Evolutionary conservation across 2,888 invertebrate genomes (phyloP).

Genomic region (Drosophila cognata): DNA sequence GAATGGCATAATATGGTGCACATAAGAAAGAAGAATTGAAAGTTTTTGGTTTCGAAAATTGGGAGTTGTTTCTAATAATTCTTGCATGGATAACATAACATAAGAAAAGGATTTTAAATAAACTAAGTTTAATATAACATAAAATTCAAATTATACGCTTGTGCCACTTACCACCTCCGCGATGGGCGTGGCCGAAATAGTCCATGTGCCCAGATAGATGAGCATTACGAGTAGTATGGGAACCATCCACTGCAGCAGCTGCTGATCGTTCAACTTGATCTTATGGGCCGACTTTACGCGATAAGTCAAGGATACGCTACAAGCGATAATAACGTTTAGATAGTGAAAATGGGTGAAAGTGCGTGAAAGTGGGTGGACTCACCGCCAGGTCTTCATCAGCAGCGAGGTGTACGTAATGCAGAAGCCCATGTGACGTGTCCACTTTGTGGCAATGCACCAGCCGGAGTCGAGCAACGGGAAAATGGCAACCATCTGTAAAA

Average conservation of each 20-base stretch:
- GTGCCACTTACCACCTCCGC: conserved; percentile 89
- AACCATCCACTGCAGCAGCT: conserved; percentile 96
- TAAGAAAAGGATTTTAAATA: not conserved
- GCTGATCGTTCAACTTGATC: conserved; percentile 96
- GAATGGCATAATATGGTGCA: not conserved
- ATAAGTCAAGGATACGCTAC: conserved; percentile 95
- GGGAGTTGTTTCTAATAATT: no score
- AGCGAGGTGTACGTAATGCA: conserved; percentile 96
- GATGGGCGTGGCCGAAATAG: conserved; percentile 93
- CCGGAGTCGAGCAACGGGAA: conserved; percentile 94
- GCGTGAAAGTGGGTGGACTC: conserved; percentile 55
- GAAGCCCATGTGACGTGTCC: conserved; percentile 97
- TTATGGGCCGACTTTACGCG: conserved; percentile 97
- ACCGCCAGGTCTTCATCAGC: conserved; percentile 98
- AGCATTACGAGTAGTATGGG: conserved; percentile 95
- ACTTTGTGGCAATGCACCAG: conserved; percentile 95
- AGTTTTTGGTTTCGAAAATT: not conserved
- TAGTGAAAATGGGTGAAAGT: no score
- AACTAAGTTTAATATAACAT: not conserved
- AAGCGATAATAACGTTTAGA: not conserved
- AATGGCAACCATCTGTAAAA: conserved; percentile 93
- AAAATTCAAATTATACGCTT: not conserved
- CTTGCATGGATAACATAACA: no score
- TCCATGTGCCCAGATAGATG: conserved; percentile 96
- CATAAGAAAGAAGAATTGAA: not conserved